Percentiles rank a stretch among this genome's conserved stretches.
Evolutionary conservation across 2,797 vertebrate genomes (phyloP).

Genomic region (Lacerta bilineata): DNA sequence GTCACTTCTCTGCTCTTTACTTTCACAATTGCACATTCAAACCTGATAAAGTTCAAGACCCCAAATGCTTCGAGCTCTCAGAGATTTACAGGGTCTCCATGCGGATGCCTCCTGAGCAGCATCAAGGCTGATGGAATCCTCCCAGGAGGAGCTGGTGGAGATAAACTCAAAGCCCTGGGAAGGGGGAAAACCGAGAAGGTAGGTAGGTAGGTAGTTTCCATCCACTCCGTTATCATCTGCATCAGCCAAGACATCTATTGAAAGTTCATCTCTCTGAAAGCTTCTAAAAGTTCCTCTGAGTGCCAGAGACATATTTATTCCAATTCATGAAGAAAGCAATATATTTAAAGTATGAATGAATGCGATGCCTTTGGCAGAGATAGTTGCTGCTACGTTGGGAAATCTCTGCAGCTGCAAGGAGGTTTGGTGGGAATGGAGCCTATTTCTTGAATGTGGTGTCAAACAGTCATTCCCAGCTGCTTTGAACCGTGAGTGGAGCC

Average conservation of each 20-base stretch:
- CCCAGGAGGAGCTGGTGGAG: conserved; percentile 25
- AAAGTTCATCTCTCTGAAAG: conserved; percentile 40
- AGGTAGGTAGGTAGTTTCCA: conserved; percentile 9
- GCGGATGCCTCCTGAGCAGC: conserved; percentile 28
- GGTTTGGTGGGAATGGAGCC: neutral
- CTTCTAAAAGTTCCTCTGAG: conserved; percentile 12
- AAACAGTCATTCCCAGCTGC: neutral
- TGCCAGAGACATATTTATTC: neutral
- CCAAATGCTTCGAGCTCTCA: conserved; percentile 69
- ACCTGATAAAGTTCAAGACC: conserved; percentile 80
- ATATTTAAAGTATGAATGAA: no score
- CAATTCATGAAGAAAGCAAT: neutral
- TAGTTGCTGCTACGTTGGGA: neutral
- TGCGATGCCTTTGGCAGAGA: neutral
- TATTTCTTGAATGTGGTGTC: neutral
- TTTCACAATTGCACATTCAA: conserved; percentile 76
- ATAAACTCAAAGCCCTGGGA: conserved; percentile 32
- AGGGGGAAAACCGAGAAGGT: conserved; percentile 1
- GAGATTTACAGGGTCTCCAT: conserved; percentile 67
- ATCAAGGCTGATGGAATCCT: conserved; percentile 71
- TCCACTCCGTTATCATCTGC: conserved; percentile 13
- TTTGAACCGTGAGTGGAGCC: neutral
- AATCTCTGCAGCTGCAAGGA: neutral
- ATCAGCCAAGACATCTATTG: conserved; percentile 21
- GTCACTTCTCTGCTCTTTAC: conserved; percentile 74